Evolutionary conservation across 2,888 invertebrate genomes (phyloP).

Genomic region (Autographa pulchrina): DNA sequence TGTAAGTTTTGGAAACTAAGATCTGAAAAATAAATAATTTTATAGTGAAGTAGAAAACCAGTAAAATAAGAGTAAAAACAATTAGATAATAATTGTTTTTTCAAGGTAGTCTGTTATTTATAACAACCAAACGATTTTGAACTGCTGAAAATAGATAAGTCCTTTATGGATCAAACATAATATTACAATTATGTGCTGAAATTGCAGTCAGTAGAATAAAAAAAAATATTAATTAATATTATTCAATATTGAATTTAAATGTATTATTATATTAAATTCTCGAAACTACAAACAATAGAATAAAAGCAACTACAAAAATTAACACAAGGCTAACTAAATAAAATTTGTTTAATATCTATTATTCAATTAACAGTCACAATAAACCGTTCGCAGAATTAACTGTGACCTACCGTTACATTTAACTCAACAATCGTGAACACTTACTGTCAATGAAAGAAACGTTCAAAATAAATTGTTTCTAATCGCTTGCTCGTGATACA

Average conservation of each 20-base stretch:
- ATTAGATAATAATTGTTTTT: no score
- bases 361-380: conserved; percentile 1
- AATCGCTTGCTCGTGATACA: conserved; percentile 47
- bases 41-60: no score
- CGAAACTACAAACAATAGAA: background rate
- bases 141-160: no score
- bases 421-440: conserved; percentile 34
- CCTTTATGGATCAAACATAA: no score
- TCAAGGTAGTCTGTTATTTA: no score
- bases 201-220: no score
- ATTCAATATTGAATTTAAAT: no score
- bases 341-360: background rate
- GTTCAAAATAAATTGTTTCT: conserved; percentile 26
- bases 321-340: background rate
- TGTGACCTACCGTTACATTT: conserved; percentile 11
- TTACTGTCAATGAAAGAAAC: conserved; percentile 44
- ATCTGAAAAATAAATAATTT: no score
- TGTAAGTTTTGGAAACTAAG: background rate
- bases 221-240: no score
- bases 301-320: background rate
- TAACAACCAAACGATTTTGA: no score
- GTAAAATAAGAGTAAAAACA: no score
- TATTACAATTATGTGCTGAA: no score
- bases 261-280: background rate
- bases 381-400: conserved; percentile 1